Evolutionary conservation across 2,113 vertebrate genomes (phyloP).

Genomic region (Cinclus cinclus): DNA sequence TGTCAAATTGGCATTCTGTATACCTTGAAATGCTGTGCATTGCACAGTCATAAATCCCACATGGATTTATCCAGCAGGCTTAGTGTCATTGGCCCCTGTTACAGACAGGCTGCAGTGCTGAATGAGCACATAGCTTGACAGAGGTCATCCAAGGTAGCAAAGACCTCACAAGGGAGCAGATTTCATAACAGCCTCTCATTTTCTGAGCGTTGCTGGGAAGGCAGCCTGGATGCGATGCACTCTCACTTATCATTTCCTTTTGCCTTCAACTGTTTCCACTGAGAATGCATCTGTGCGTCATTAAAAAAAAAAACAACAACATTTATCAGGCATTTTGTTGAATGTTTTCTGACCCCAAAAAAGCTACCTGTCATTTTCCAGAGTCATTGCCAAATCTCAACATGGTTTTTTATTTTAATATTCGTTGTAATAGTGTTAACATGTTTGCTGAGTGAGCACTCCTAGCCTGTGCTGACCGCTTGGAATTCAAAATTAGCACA

Average conservation of each 20-base stretch:
- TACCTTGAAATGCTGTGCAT: not conserved
- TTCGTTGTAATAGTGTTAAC: not conserved
- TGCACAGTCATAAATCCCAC: slow-evolving; percentile 31
- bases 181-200: slow-evolving; percentile 25
- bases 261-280: not conserved
- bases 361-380: slow-evolving; percentile 27
- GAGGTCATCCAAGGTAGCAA: slow-evolving; percentile 60
- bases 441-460: slow-evolving; percentile 25
- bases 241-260: not conserved
- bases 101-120: slow-evolving; percentile 5
- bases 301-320: not conserved
- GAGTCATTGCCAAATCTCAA: not conserved
- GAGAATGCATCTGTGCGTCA: not conserved
- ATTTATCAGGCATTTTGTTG: not conserved
- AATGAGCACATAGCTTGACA: slow-evolving; percentile 3
- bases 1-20: not conserved
- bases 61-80: slow-evolving; percentile 32
- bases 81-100: not conserved
- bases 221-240: not conserved
- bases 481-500: slow-evolving; percentile 72
- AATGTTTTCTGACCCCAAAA: not conserved
- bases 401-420: not conserved
- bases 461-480: slow-evolving; percentile 54
- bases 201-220: not conserved
- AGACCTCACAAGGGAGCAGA: not conserved